Evolutionary conservation across 2,113 vertebrate genomes (phyloP).

Genomic region (Vidua chalybeata): DNA sequence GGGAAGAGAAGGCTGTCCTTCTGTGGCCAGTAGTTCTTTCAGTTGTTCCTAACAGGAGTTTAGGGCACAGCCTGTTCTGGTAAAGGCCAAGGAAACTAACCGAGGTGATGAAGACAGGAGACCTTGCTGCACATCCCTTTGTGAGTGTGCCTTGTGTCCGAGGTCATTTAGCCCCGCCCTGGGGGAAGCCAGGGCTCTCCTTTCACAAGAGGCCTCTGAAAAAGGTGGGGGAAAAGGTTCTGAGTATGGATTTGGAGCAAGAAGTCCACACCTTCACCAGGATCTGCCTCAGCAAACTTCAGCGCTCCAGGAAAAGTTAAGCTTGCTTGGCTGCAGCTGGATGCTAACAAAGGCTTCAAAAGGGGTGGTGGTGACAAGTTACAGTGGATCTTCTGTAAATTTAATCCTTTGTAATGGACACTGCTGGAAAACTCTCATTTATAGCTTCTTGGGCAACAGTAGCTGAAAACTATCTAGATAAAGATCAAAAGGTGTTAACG

Average conservation of each 20-base stretch:
- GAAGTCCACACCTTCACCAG: not conserved
- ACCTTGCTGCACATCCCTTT: not conserved
- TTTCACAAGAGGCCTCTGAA: not conserved
- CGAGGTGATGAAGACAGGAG: not conserved
- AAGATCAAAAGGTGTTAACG: not conserved
- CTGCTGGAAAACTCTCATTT: not conserved
- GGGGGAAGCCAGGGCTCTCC: not conserved
- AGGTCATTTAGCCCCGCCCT: fast-evolving
- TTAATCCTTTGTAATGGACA: not conserved
- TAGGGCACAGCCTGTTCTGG: not conserved
- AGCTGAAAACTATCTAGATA: not conserved
- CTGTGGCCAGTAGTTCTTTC: not conserved
- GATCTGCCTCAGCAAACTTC: not conserved
- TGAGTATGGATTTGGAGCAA: not conserved
- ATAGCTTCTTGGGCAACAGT: not conserved
- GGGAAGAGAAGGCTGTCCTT: not conserved
- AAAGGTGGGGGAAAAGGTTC: not conserved
- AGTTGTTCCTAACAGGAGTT: not conserved
- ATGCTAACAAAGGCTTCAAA: not conserved
- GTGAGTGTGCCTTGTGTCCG: not conserved
- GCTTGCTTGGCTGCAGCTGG: not conserved
- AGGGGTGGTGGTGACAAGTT: not conserved
- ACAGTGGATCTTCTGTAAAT: not conserved
- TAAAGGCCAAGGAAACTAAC: not conserved
- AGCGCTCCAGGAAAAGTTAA: not conserved